Evolutionary conservation across 1,140 invertebrate genomes (phyloP).

Genomic region (Drosophila virilis): DNA sequence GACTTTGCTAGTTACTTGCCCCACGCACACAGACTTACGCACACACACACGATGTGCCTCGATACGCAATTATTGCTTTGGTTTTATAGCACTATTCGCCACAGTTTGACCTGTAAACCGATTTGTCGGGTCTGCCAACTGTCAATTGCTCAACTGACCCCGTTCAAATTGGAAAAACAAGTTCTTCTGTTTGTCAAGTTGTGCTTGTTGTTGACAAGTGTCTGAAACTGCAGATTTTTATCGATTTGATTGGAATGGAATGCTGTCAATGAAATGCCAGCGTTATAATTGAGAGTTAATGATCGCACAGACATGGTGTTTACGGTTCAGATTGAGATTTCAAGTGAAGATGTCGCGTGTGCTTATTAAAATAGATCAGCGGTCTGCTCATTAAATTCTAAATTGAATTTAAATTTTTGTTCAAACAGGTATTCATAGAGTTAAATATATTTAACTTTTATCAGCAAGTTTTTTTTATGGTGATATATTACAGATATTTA

Average conservation of each 20-base stretch:
- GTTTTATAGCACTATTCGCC: slow-evolving; percentile 22
- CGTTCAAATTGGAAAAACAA: slow-evolving; percentile 41
- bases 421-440: not conserved
- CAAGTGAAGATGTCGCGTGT: slow-evolving; percentile 32
- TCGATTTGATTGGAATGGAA: slow-evolving; percentile 48
- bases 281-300: slow-evolving; percentile 44
- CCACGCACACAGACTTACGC: not conserved
- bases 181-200: slow-evolving; percentile 30
- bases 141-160: slow-evolving; percentile 48
- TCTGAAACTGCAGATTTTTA: slow-evolving; percentile 40
- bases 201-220: slow-evolving; percentile 29
- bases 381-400: slow-evolving; percentile 1
- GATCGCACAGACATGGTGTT: slow-evolving; percentile 16
- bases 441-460: no score
- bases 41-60: slow-evolving; percentile 1
- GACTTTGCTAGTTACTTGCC: slow-evolving; percentile 3
- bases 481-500: no score
- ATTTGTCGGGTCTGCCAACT: slow-evolving; percentile 38
- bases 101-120: slow-evolving; percentile 49
- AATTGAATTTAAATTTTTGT: not conserved
- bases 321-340: slow-evolving; percentile 14
- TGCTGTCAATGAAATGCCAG: slow-evolving; percentile 35
- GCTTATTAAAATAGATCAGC: slow-evolving; percentile 14
- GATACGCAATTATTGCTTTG: slow-evolving; percentile 33
- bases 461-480: no score